Evolutionary conservation across 2,113 vertebrate species (phyloP).

Genomic region (Machaerirhynchus nigripectus): DNA sequence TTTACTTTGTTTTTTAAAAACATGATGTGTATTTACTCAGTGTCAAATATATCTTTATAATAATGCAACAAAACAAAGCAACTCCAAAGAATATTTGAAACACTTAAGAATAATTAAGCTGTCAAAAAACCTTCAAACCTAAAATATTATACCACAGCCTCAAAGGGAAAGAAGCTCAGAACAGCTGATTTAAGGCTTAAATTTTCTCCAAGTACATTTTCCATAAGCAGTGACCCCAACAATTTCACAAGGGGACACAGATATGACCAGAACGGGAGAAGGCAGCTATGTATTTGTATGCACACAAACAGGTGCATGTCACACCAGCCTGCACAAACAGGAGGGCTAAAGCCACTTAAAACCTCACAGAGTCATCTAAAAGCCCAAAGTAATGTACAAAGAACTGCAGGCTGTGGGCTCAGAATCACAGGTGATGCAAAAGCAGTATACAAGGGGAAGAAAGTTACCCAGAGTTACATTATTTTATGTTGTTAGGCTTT

Average conservation of each 20-base stretch:
- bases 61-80: not conserved
- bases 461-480: not conserved
- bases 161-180: not conserved
- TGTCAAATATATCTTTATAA: not conserved
- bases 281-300: not conserved
- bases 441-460: not conserved
- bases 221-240: not conserved
- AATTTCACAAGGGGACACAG: not conserved
- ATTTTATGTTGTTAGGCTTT: not conserved
- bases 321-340: rapidly evolving
- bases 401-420: not conserved
- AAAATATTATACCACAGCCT: not conserved
- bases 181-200: not conserved
- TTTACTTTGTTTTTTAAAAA: not conserved
- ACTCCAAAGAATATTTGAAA: not conserved
- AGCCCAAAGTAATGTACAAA: not conserved
- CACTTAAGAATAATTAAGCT: not conserved
- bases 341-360: not conserved
- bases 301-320: not conserved
- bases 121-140: not conserved
- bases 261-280: not conserved
- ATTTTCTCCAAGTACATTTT: not conserved
- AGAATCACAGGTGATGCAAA: not conserved
- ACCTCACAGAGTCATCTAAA: not conserved
- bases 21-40: not conserved